Conservation (phyloP, 2,797 vertebrate genomes). For the Chelonia mydas region DNA sequence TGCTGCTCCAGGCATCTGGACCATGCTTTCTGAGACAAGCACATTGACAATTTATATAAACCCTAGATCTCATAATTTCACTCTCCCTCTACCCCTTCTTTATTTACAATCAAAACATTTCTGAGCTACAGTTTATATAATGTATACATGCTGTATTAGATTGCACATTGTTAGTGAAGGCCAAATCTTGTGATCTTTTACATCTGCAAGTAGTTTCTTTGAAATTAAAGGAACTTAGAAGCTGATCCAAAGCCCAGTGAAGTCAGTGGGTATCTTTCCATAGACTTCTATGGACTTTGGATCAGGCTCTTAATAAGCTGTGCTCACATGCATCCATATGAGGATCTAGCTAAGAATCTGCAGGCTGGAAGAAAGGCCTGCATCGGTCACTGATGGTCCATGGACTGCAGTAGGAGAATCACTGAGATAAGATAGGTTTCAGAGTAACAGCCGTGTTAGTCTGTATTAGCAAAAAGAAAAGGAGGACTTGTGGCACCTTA, state of each 20-base stretch:
- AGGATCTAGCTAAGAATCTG: conserved; percentile 3
- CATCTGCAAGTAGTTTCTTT: not conserved
- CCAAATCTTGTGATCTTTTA: not conserved
- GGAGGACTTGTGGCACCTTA: too few species aligned
- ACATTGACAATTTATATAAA: not conserved
- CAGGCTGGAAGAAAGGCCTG: not conserved
- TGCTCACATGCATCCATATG: not conserved
- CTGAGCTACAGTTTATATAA: not conserved
- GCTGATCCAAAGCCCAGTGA: not conserved
- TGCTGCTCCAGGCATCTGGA: not conserved
- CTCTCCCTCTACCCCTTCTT: not conserved
- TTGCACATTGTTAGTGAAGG: not conserved
- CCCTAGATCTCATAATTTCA: not conserved
- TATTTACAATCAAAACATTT: conserved; percentile 4
- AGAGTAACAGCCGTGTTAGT: too few species aligned
- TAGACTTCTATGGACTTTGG: not conserved
- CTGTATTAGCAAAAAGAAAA: too few species aligned
- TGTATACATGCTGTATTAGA: not conserved
- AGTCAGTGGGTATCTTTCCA: not conserved
- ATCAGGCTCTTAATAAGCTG: not conserved
- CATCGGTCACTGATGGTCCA: conserved; percentile 22
- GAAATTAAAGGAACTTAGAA: conserved; percentile 31
- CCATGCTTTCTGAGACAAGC: not conserved
- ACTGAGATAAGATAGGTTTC: not conserved
- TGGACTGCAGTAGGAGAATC: not conserved